A percentile compares a stretch with the other conserved stretches of the same genome.
Evolutionary conservation across 2,888 invertebrate genomes (phyloP).

Genomic region (Salticus scenicus): DNA sequence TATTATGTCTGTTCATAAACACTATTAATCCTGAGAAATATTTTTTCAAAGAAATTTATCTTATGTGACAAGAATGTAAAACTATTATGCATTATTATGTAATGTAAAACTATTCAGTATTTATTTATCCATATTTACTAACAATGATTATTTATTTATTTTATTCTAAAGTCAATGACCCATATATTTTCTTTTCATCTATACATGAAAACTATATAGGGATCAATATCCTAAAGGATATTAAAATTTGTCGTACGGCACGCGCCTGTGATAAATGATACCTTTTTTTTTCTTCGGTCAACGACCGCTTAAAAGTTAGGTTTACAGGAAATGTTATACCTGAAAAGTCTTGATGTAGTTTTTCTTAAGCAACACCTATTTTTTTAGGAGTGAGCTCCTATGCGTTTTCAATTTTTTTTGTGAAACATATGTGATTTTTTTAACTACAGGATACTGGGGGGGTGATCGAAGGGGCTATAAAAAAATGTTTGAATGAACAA

Average conservation of each 20-base stretch:
- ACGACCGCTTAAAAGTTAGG: conserved; percentile 42
- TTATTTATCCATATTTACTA: too few relatives aligned
- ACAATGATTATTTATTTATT: too few relatives aligned
- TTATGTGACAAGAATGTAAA: too few relatives aligned
- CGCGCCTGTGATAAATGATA: conserved; percentile 49
- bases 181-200: too few relatives aligned
- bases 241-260: conserved; percentile 50
- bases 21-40: too few relatives aligned
- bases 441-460: conserved; percentile 17
- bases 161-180: too few relatives aligned
- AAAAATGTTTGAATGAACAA: conserved; percentile 42
- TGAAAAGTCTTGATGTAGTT: conserved; percentile 59
- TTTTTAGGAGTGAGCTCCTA: conserved; percentile 21
- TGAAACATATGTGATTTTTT: conserved; percentile 45
- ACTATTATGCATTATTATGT: too few relatives aligned
- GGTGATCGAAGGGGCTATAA: not conserved
- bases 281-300: conserved; percentile 35
- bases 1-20: too few relatives aligned
- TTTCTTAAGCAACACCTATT: conserved; percentile 56
- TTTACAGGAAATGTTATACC: conserved; percentile 42
- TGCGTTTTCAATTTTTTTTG: too few relatives aligned
- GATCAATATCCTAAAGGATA: not conserved
- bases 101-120: too few relatives aligned
- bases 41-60: too few relatives aligned
- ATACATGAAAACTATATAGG: too few relatives aligned